Base-by-base conservation (phyloP, 2,797 vertebrate species). In the Hipposideros larvatus region DNA sequence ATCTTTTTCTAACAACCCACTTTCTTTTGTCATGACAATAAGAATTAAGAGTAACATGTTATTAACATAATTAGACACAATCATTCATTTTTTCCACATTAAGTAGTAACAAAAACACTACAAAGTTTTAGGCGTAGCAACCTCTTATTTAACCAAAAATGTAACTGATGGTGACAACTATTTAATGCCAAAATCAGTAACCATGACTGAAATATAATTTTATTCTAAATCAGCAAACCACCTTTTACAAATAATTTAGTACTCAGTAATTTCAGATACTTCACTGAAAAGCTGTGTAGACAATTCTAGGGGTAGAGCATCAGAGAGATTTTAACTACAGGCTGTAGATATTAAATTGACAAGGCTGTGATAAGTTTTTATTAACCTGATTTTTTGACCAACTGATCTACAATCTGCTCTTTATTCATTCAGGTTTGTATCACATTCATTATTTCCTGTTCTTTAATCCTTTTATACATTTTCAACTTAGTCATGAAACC, bases 61-160 rank as follows among this genome's bases (percentile, higher is more conserved):
- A 75, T 71, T 80, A 78, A 93, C 21, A 63, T 48, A 85, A 82
- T 68, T n/a, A 92, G 57, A 28, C 14, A 65, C 22, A 65, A 71
- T n/a, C 34, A 51, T 51, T 92, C 71, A 87, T 73, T 77, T 84
- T 84, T 92, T 74, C 37, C 78, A 78, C 26, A 85, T 84, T 78
- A 77, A 37, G 31, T 43, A 89, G 18, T 88, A 89, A 85, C 73
- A 94, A 70, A 79, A 46, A 85, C 34, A 77, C 1, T 43, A 14
- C 18, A 66, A 88, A 78, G 21, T 41, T 68, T 83, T 63, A 83
- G 7, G 61, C 19, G 71, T 4, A 78, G 18, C 3, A 22, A 84
- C 34, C 59, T 68, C 14, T 77, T 83, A 93, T 53, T 78, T 85
- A 80, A 80, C 14, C 4, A 92, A 57, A 61, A 89, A 75, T 53